Base-by-base conservation (phyloP, 1,140 invertebrate genomes). In the Drosophila ohnishii region DNA sequence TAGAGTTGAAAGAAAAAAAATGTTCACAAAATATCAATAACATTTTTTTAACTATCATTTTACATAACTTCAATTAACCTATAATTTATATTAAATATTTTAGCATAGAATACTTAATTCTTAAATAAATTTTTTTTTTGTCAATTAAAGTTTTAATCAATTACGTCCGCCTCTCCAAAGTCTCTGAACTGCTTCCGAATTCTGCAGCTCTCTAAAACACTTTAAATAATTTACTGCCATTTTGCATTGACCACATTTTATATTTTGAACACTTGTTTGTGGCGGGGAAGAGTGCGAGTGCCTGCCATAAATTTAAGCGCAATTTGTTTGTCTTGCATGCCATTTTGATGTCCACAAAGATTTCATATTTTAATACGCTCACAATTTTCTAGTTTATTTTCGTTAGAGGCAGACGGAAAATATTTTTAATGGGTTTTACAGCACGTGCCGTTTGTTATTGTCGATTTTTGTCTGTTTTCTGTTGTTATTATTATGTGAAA, bases 371-470 rank as follows among this genome's bases (percentile, higher is more conserved):
- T 76, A 73, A 83, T 79, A 60, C 61, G 53, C 60, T 66, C 60
- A 51, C 50, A 50, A 30, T 64, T 66, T 71, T 71, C 60, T 58
- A 59, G 50, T 66, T 59, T 61, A 45, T 47, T 62, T 60, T 60
- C 61, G 63, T 69, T 82, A 60, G 42, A 72, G 69, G 45, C 47
- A 35, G 80, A 63, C 56, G 22, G 59, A 69, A 79, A 79, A 76
- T 75, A 66, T 61, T 83, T 86, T 86, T 79, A 83, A 86, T 86
- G 79, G 84, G 72, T 80, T 86, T 86, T 86, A 86, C 83, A 87
- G 83, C 83, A 86, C 83, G 83, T 86, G 83, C 83, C 82, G 60
- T 60, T 32, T 87, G 80, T 73, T 76, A 81, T 82, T 86, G 70
- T 64, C 59, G 65, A 76, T 79, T 73, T 42, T 48, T 64, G 51